Evolutionary conservation across 2,113 vertebrate genomes (phyloP), one percentile per base, ranked within the genome.

Genomic region (Poecile atricapillus): DNA sequence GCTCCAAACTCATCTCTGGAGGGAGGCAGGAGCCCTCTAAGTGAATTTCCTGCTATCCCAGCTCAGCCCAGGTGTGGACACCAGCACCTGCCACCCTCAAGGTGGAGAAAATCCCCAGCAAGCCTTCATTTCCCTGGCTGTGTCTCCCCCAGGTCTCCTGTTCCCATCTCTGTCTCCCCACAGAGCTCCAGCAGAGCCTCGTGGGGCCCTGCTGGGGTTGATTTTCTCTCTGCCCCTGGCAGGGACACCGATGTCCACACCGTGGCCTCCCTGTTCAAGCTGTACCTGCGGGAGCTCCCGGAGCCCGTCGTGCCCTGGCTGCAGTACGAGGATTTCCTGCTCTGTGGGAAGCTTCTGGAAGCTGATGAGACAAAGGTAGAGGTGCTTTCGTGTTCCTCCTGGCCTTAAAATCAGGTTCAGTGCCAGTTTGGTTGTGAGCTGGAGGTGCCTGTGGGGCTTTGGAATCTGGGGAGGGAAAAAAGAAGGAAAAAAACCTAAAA

Each of bases 191-290:
- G 6, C 7, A 9, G 1, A 8, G n/a, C 5, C 16, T 1, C 1
- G 2, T 19, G 58, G 53, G 71, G 28, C 1, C 5, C 37, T 3
- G 33, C 52, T 11, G 50, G 86, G 28, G 24, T 13, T 0, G 15
- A 6, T 27, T 15, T 12, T 27, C 60, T 27, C 60, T 41, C 21
- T 7, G 81, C 64, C 1, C 44, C 1, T 96, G 90, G 71, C 98
- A 99, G 99, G 95, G 98, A 99, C 87, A 99, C 99, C 4, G 99
- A 99, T n/a, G 99, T 99, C 71, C 99, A 99, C 98, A 99, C 99
- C 0, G 99, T 99, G 97, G 99, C 99, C n/a, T 99, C 99, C 5
- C 97, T 99, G 73, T 93, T 99, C 88, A 99, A 99, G 78, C 98
- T 99, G 75, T 99, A 99, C 97, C 98, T 99, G 87, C 97, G 99